These are phyloP conservation scores for Shinisaurus crocodilurus DNA, from an alignment of 2,113 vertebrate species.

Conservation along the genomic window DNA sequence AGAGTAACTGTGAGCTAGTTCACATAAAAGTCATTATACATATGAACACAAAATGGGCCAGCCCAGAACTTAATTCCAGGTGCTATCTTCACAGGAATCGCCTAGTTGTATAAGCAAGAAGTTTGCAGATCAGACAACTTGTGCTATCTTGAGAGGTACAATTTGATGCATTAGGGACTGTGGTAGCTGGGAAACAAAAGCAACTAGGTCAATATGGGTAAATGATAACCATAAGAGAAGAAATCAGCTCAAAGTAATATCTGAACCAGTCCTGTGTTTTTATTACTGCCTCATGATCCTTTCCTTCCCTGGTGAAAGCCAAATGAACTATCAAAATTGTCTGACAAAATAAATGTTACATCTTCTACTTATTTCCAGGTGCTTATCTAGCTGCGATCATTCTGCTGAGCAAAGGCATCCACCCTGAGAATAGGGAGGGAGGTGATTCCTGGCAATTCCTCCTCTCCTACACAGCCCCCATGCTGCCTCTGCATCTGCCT, in stretches of 20 bases:
- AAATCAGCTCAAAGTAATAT: not conserved
- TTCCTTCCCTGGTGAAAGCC: not conserved
- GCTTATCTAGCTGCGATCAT: not conserved
- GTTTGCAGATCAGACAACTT: not conserved
- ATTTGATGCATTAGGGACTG: not conserved
- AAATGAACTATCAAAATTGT: not conserved
- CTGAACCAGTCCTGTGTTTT: not conserved
- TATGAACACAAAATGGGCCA: not conserved
- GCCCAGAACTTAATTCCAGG: not conserved
- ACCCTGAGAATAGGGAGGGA: not conserved
- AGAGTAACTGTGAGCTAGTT: not conserved
- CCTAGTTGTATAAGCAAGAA: not conserved
- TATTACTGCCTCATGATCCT: not conserved
- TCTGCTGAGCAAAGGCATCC: not conserved
- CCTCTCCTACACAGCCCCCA: not conserved
- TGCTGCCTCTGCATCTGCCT: too few relatives aligned
- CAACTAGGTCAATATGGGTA: not conserved
- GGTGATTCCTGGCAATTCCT: not conserved
- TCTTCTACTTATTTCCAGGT: not conserved
- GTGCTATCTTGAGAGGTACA: not conserved
- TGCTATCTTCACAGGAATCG: not conserved
- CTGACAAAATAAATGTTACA: not conserved
- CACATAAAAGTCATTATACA: not conserved
- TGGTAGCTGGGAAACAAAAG: not conserved
- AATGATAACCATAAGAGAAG: not conserved